A percentile compares a stretch with the other conserved stretches of the same genome.
Evolutionary conservation across 2,797 vertebrate species (phyloP).

Genomic region (Hozukius guyotensis): DNA sequence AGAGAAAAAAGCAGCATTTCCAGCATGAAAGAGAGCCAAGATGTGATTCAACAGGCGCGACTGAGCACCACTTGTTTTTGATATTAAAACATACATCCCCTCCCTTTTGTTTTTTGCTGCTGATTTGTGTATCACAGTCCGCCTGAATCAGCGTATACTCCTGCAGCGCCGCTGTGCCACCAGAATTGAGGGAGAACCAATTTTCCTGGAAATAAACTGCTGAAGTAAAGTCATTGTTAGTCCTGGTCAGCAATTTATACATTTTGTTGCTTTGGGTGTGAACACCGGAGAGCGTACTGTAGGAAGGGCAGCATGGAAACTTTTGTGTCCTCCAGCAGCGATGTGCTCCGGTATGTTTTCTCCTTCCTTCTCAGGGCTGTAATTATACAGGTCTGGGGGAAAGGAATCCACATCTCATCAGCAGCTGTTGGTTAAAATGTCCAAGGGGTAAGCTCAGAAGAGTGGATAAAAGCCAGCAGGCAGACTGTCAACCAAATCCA

Average conservation of each 20-base stretch:
- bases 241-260: conserved; percentile 42
- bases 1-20: conserved; percentile 29
- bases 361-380: conserved; percentile 39
- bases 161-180: neutral
- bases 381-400: conserved; percentile 47
- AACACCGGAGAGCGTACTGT: neutral
- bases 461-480: conserved; percentile 43
- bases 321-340: conserved; percentile 37
- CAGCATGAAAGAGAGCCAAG: neutral
- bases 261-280: conserved; percentile 19
- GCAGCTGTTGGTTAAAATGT: conserved; percentile 59
- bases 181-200: neutral
- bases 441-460: conserved; percentile 51
- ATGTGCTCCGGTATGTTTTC: conserved; percentile 29
- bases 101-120: conserved; percentile 23
- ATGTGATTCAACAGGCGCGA: conserved; percentile 38
- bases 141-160: conserved; percentile 19
- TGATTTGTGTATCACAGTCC: conserved; percentile 10
- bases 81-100: conserved; percentile 34
- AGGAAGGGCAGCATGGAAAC: conserved; percentile 26
- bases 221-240: conserved; percentile 19
- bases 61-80: conserved; percentile 21
- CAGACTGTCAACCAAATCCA: conserved; percentile 25
- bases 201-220: conserved; percentile 27
- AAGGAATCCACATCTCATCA: conserved; percentile 50